phyloP scores from a whole-genome alignment of 2,888 invertebrate genomes.

The Tenodera sinensis region DNA sequence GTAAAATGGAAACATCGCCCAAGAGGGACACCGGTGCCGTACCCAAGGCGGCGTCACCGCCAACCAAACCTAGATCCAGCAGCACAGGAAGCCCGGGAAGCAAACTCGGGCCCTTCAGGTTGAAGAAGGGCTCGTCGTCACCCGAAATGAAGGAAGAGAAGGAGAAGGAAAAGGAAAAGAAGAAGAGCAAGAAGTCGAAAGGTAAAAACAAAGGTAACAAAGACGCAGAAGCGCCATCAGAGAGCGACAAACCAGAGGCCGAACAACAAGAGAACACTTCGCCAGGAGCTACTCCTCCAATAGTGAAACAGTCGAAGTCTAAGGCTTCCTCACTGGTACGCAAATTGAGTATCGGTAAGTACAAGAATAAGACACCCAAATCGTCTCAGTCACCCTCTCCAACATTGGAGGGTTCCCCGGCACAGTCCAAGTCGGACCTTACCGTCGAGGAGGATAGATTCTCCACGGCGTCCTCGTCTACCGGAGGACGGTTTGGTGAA shows the following conservation, averaged over 20 bases:
- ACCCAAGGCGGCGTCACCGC: background rate
- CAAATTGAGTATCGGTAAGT: constrained; percentile 28
- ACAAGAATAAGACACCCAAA: background rate
- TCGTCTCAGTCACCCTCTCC: background rate
- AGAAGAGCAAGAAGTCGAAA: background rate
- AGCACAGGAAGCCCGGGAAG: background rate
- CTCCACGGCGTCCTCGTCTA: background rate
- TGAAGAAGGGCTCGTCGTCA: background rate
- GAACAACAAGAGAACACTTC: background rate
- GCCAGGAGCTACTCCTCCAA: background rate
- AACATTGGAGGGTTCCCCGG: background rate
- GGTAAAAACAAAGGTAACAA: background rate
- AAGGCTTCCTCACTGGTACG: constrained; percentile 30
- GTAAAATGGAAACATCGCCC: background rate
- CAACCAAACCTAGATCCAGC: background rate
- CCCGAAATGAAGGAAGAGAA: background rate
- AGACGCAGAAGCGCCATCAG: background rate
- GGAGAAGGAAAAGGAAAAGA: background rate
- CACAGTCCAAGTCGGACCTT: background rate
- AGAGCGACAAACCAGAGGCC: background rate
- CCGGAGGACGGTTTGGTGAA: constrained; percentile 42
- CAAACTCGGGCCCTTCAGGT: background rate
- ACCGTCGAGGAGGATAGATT: background rate
- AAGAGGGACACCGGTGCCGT: background rate
- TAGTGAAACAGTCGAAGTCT: constrained; percentile 12